phyloP scores from a whole-genome alignment of 2,797 vertebrate species.

The Kryptolebias ocellatus region DNA sequence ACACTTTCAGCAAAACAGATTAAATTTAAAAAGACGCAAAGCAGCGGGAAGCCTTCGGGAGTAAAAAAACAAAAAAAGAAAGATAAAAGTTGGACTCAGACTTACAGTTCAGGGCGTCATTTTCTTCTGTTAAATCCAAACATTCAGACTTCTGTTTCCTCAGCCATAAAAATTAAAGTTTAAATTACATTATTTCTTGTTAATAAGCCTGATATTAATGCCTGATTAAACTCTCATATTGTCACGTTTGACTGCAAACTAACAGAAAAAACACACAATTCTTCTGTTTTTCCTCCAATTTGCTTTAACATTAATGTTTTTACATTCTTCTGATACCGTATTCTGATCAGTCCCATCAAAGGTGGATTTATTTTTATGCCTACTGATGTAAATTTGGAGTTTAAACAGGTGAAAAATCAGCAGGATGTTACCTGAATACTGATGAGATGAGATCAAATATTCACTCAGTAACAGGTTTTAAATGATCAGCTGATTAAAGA shows the following conservation, averaged over 20 bases:
- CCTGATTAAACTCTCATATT: too few relatives aligned
- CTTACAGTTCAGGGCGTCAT: neutral
- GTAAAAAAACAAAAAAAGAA: neutral
- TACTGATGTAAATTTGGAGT: neutral
- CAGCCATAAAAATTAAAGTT: too few relatives aligned
- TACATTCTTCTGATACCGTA: neutral
- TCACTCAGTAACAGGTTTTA: neutral
- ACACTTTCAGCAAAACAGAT: neutral
- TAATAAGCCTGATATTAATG: too few relatives aligned
- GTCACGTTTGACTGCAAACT: too few relatives aligned
- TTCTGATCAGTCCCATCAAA: neutral
- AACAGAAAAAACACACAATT: too few relatives aligned
- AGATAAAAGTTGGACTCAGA: constrained; percentile 3
- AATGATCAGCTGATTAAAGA: constrained; percentile 1
- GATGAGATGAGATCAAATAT: neutral
- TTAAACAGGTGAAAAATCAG: neutral
- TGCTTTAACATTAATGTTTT: neutral
- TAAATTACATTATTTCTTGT: too few relatives aligned
- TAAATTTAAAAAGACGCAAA: neutral
- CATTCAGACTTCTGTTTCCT: too few relatives aligned
- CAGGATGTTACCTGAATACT: neutral
- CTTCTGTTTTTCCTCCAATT: neutral
- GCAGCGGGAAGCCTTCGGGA: constrained; percentile 1
- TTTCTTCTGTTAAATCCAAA: neutral
- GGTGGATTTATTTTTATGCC: too few relatives aligned